Base-by-base conservation (phyloP, 2,797 vertebrate species). In the Perdix hodgsoniae region DNA sequence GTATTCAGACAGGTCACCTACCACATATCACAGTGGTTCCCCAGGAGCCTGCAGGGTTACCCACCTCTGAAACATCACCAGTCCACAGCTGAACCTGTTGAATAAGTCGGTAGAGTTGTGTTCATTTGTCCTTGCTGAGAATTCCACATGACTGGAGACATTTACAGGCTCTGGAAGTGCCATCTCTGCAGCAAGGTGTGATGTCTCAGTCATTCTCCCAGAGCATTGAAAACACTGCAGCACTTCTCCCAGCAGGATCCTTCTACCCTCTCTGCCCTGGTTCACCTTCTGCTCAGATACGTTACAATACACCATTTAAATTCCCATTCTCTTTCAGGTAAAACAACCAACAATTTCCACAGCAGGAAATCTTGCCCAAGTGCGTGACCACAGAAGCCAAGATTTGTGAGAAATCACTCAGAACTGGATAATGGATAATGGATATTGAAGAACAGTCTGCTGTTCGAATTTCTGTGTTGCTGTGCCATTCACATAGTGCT, bases 81-180 rank as follows among this genome's bases (percentile, higher is more conserved):
- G 22, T 23, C 22, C 31, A 44, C 31, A 65, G 17, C 9, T 79
- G 26, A 50, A 40, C 29, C 13, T 40, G 18, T 27, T 78, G 63
- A 78, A 82, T 82, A 7, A 52, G 14, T 19, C 8, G 60, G 23
- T 63, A 78, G 12, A 74, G 10, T 2, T 57, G 31, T 66, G 40
- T 42, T 70, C 3, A 0, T 42, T n/a, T 77, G 14, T 33, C 29
- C 8, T 0, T 33, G 21, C 0, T 2, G 78, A 10, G 33, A 65
- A 52, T 47, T 88, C 9, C 40, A 60, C 80, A 10, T 23, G 69
- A 47, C n/a, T 40, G 37, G 15, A 82, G 45, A 11, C 3, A 9
- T 3, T 12, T 17, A 6, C 3, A 63, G 27, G 9, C 6, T 7
- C 44, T 31, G 74, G 17, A 86, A 4, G 8, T 4, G 22, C 3